phyloP scores from a whole-genome alignment of 2,797 vertebrate genomes.

The Sebastes itinus region DNA sequence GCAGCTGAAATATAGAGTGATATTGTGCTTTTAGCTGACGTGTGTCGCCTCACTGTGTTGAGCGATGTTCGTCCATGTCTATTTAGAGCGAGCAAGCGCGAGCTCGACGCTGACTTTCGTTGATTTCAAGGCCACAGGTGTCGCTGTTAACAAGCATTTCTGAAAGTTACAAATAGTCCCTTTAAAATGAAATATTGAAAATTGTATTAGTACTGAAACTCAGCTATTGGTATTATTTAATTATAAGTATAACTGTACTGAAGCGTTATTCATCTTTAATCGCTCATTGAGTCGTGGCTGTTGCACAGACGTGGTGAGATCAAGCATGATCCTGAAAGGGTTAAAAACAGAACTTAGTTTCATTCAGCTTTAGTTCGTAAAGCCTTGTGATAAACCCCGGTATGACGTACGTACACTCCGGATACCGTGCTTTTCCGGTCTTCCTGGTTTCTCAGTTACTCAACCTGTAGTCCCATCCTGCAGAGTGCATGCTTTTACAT shows the following conservation, averaged over 20 bases:
- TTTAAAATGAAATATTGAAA: background rate
- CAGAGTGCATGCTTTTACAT: background rate
- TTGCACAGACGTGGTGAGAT: background rate
- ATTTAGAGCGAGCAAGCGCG: no score
- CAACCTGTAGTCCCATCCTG: background rate
- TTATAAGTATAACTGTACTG: no score
- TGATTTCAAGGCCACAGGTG: no score
- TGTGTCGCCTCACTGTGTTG: no score
- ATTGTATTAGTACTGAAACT: background rate
- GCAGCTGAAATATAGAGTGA: no score
- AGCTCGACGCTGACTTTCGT: no score
- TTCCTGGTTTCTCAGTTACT: background rate
- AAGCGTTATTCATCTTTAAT: background rate
- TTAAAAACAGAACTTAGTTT: background rate
- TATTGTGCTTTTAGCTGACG: no score
- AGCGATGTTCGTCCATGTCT: no score
- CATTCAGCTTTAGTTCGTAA: background rate
- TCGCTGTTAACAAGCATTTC: no score
- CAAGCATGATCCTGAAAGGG: background rate
- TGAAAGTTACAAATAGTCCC: no score
- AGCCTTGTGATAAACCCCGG: conserved; percentile 12
- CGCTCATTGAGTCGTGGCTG: no score
- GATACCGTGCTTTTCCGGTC: background rate
- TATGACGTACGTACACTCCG: background rate
- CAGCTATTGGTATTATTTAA: background rate